Conservation (phyloP, 2,888 invertebrate species). For the Cataglyphis albicans region DNA sequence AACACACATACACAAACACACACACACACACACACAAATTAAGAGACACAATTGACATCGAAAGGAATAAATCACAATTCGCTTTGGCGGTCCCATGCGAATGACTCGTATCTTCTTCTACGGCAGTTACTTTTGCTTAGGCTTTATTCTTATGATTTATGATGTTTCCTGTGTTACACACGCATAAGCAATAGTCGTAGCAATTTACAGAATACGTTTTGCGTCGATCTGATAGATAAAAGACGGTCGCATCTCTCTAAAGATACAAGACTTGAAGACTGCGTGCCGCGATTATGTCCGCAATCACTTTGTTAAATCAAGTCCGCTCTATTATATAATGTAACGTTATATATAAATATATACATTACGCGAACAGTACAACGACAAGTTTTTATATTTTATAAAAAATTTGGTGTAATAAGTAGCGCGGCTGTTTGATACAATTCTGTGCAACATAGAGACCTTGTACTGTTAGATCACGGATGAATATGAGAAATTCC, state of each 20-base stretch:
- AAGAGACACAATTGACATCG: constrained; percentile 56
- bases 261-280: constrained; percentile 47
- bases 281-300: constrained; percentile 28
- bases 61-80: constrained; percentile 34
- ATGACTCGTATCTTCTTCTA: constrained; percentile 60
- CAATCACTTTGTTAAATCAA: constrained; percentile 66
- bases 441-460: constrained; percentile 63
- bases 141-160: constrained; percentile 56
- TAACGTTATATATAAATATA: constrained; percentile 56
- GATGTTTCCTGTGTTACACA: constrained; percentile 53
- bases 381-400: constrained; percentile 78
- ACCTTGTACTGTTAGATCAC: constrained; percentile 47
- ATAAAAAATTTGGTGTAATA: constrained; percentile 68
- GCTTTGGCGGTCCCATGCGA: constrained; percentile 65
- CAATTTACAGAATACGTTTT: constrained; percentile 52
- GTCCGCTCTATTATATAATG: constrained; percentile 57
- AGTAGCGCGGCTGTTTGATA: constrained; percentile 67
- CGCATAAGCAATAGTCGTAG: constrained; percentile 54
- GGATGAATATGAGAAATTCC: constrained; percentile 52
- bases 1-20: not conserved
- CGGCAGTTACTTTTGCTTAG: constrained; percentile 43
- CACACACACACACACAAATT: not conserved
- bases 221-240: constrained; percentile 62
- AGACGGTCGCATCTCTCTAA: constrained; percentile 35
- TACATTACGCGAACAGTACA: constrained; percentile 72